Percentiles rank a stretch among this genome's conserved stretches.
These are phyloP conservation scores for Clistopyga incitator DNA, from an alignment of 2,888 invertebrate genomes.

Conservation along the genomic window DNA sequence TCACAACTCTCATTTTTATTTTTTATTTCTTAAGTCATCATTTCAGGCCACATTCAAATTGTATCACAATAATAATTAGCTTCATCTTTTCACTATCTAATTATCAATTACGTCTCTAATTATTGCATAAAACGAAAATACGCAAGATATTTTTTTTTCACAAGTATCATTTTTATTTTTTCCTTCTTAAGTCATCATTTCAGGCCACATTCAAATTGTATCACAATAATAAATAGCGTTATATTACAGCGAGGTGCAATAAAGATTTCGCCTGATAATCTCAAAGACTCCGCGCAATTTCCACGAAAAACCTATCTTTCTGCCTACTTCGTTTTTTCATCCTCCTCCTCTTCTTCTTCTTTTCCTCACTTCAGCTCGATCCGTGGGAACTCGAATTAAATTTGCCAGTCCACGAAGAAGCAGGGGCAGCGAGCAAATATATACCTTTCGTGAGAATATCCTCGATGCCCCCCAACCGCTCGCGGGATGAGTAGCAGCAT, in stretches of 20 bases:
- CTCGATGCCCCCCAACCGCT: slow-evolving; percentile 50
- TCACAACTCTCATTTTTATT: neutral
- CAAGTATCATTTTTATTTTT: neutral
- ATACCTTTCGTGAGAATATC: slow-evolving; percentile 67
- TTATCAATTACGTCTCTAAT: too few species aligned
- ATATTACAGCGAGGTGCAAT: slow-evolving; percentile 2
- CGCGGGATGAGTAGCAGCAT: slow-evolving; percentile 62
- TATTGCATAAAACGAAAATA: too few species aligned
- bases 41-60: neutral
- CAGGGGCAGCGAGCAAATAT: slow-evolving; percentile 61
- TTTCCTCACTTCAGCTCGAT: slow-evolving; percentile 53
- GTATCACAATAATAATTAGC: neutral
- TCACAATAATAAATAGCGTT: slow-evolving; percentile 5
- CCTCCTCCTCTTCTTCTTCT: too few species aligned
- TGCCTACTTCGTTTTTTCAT: too few species aligned
- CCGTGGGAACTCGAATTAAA: slow-evolving; percentile 67
- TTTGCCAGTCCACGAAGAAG: slow-evolving; percentile 58
- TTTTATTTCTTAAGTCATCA: neutral
- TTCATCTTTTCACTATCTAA: too few species aligned
- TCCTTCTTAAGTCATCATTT: neutral
- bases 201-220: neutral
- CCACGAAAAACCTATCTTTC: slow-evolving; percentile 40
- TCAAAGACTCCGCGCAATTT: slow-evolving; percentile 51
- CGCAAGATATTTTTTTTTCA: neutral
- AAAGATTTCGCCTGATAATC: slow-evolving; percentile 33